Evolutionary conservation across 2,888 invertebrate species (phyloP), one percentile per base, ranked within the genome.

Genomic region (Myopa testacea): DNA sequence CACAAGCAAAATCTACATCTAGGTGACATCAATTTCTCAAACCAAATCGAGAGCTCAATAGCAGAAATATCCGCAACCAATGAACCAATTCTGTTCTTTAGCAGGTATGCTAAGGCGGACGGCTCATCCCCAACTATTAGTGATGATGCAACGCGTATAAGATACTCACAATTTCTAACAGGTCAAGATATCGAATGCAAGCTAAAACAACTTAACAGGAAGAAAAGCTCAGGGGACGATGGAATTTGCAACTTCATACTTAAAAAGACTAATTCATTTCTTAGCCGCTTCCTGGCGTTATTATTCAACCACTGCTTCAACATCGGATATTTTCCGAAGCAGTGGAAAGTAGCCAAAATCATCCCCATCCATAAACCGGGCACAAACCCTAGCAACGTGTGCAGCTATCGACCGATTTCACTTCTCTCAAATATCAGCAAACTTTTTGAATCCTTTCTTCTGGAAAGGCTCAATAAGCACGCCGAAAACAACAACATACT

Each of bases 301-400:
- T 26, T 75, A 2, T 74, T 78, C 16, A 74, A 75, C 45, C 74
- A 79, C n/a, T 74, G 72, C 19, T n/a, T 75, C 8, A 74, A 79
- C 16, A 58, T 75, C 4, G 60, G 77, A 1, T 75, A 80, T 12
- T 76, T 78, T 12, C 78, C 78, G 0, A 65, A 3, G 0, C 26
- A 37, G 0, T 79, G 70, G 76, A 80, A 78, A 45, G 38, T 1
- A 38, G 72, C 72, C 5, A 72, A 60, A 37, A 19, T 60, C 4
- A n/a, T 70, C 38, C 68, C 69, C 4, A 37, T 76, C 1, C 26
- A 16, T 19, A 71, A 71, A 52, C 55, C 58, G 10, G 34, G 52
- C 14, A n/a, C 19, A 4, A 26, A 16, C 26, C 37, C 71, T 5
- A 52, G 50, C n/a, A 8, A 12, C 4, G 16, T 37, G 4, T 16